Conservation (phyloP, 1,140 invertebrate species). For the Megalonaias nervosa region DNA sequence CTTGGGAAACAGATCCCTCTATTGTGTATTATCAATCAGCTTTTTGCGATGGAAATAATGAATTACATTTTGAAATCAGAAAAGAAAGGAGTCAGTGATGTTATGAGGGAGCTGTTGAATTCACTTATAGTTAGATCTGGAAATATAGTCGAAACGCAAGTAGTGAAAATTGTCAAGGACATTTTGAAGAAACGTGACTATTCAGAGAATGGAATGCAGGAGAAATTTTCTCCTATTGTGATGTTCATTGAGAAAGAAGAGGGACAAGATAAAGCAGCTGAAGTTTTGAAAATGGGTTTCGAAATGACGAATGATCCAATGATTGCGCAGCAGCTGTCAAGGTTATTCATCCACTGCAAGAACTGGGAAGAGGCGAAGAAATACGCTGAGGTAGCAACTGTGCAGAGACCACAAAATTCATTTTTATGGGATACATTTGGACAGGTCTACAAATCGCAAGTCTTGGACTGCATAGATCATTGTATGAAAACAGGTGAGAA, state of each 20-base stretch:
- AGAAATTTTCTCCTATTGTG: constrained; percentile 45
- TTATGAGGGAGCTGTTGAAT: constrained; percentile 33
- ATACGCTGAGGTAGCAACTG: constrained; percentile 37
- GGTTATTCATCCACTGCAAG: constrained; percentile 44
- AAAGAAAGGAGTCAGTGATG: constrained; percentile 27
- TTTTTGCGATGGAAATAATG: constrained; percentile 44
- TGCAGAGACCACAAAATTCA: constrained; percentile 36
- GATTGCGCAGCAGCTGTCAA: constrained; percentile 46
- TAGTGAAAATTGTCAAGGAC: constrained; percentile 38
- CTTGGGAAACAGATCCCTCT: constrained; percentile 17
- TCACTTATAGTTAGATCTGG: constrained; percentile 25
- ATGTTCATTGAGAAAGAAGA: constrained; percentile 32
- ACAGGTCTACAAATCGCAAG: constrained; percentile 38
- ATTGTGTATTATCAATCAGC: constrained; percentile 36
- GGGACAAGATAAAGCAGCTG: constrained; percentile 36
- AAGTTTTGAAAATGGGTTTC: constrained; percentile 32
- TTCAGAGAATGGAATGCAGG: constrained; percentile 15
- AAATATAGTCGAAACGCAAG: constrained; percentile 10
- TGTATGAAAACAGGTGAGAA: constrained; percentile 14
- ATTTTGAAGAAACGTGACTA: constrained; percentile 36
- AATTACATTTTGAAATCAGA: constrained; percentile 16
- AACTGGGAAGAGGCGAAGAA: constrained; percentile 43
- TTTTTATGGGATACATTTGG: constrained; percentile 53
- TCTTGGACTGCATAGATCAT: constrained; percentile 18
- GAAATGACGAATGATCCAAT: constrained; percentile 41